A percentile compares a stretch with the other conserved stretches of the same genome.
Conservation (phyloP, 2,888 invertebrate species). For the Cataglyphis altisquamis region DNA sequence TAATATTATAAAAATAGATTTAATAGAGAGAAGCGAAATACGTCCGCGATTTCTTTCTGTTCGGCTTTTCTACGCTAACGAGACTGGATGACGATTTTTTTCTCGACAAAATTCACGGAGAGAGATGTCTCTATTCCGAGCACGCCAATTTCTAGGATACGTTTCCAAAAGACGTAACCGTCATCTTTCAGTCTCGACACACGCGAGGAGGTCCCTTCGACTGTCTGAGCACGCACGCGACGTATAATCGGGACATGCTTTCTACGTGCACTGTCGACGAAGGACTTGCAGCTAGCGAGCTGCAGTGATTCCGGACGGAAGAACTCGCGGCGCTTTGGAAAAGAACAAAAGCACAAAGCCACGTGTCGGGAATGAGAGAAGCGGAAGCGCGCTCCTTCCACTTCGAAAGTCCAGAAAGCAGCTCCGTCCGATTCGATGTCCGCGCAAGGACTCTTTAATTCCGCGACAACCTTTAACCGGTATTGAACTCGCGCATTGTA, state of each 20-base stretch:
- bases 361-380: slow-evolving; percentile 44
- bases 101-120: slow-evolving; percentile 1
- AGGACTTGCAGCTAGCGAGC: slow-evolving; percentile 29
- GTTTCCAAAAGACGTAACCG: slow-evolving; percentile 16
- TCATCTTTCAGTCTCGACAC: slow-evolving; percentile 28
- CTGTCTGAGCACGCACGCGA: slow-evolving; percentile 52
- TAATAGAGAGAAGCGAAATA: not conserved
- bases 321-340: not conserved
- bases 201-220: slow-evolving; percentile 34
- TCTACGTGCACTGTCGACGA: slow-evolving; percentile 35
- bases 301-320: slow-evolving; percentile 35
- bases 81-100: not conserved
- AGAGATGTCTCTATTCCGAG: slow-evolving; percentile 37
- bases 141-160: slow-evolving; percentile 34
- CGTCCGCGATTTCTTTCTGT: not conserved
- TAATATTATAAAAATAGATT: slow-evolving; percentile 1
- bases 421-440: not conserved
- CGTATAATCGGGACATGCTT: slow-evolving; percentile 46
- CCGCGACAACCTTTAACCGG: slow-evolving; percentile 10
- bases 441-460: not conserved
- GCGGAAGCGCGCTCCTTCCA: slow-evolving; percentile 11
- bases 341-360: slow-evolving; percentile 38
- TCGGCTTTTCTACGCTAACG: slow-evolving; percentile 5
- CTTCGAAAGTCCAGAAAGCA: not conserved
- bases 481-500: not conserved